Base-by-base conservation (phyloP, 2,888 invertebrate species). In the Germaria angustata region DNA sequence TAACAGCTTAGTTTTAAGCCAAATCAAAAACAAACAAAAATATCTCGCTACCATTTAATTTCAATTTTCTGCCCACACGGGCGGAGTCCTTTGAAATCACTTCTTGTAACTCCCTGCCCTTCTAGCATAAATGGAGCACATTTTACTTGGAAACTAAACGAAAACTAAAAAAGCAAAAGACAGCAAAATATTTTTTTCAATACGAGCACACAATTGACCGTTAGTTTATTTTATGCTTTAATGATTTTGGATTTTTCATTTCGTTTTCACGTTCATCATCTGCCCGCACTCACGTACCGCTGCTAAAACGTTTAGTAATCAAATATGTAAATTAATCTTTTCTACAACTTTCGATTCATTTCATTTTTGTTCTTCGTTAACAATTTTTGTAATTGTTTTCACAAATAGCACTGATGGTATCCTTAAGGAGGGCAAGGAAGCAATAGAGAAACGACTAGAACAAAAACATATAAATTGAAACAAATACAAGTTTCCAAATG, bases 291-390 rank as follows among this genome's bases (percentile, higher is more conserved):
- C 66, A 72, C 72, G 57, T 65, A 55, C 20, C 53, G 13, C 15
- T 61, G 51, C 53, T 51, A 65, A 71, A 79, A 66, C 75, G 78
- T 79, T 82, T 82, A 89, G 88, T 88, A 90, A 89, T 90, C 90
- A 90, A 90, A 90, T 89, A 90, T 90, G 89, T 89, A 90, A 90
- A 90, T 90, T 87, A 88, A 89, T 87, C 87, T 87, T 87, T 28
- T n/a, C 88, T 89, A 88, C 88, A 89, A 89, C 88, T 90, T 89
- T 87, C 87, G 87, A 88, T 89, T 89, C 86, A 88, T 87, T 87
- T 87, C 9, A 9, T 87, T 86, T 85, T 28, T 34, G n/a, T 55
- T 32, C n/a, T n/a, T 2, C 32, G 24, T 20, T 17, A 15, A n/a
- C 51, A 15, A 28, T 28, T 36, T 17, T 22, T 53, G 20, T 13